Percentiles rank a stretch among this genome's conserved stretches.
These are phyloP conservation scores for Caprella mutica DNA, from an alignment of 2,888 invertebrate species.

Conservation along the genomic window DNA sequence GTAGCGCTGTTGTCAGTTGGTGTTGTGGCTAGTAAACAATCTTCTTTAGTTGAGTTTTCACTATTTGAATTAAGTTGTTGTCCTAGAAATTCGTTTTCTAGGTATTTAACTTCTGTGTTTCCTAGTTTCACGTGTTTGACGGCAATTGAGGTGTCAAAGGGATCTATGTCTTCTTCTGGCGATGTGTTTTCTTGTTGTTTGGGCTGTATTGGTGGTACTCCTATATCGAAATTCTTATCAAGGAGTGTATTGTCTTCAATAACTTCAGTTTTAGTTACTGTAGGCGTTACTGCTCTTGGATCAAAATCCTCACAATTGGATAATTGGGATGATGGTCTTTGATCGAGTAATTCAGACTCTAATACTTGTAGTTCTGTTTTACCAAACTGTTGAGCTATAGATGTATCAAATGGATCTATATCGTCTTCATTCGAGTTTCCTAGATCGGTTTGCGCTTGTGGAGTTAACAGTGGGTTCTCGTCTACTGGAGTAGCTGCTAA, in stretches of 20 bases:
- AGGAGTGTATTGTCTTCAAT: too few species aligned
- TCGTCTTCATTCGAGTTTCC: conserved; percentile 45
- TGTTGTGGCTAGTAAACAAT: conserved; percentile 7
- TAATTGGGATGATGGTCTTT: conserved; percentile 23
- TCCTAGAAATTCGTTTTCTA: conserved; percentile 58
- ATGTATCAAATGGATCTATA: conserved; percentile 78
- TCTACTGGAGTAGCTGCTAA: conserved; percentile 29
- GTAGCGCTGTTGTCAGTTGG: conserved; percentile 19
- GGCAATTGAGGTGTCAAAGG: conserved; percentile 34
- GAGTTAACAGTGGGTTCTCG: conserved; percentile 10
- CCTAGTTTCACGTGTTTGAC: conserved; percentile 28
- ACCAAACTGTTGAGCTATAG: conserved; percentile 58
- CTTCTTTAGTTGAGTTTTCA: not conserved
- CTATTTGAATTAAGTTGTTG: not conserved
- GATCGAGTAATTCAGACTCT: conserved; percentile 63
- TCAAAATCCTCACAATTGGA: conserved; percentile 35
- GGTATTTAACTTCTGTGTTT: conserved; percentile 40
- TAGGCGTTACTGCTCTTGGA: conserved; percentile 34
- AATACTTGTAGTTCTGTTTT: conserved; percentile 64
- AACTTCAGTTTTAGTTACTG: not conserved
- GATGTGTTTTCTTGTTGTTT: not conserved
- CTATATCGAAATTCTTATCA: too few species aligned
- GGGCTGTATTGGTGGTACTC: not conserved
- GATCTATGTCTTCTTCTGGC: conserved; percentile 28
- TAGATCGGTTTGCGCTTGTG: conserved; percentile 35